Conservation (phyloP, 2,888 invertebrate genomes). For the Sphecodes monilicornis region DNA sequence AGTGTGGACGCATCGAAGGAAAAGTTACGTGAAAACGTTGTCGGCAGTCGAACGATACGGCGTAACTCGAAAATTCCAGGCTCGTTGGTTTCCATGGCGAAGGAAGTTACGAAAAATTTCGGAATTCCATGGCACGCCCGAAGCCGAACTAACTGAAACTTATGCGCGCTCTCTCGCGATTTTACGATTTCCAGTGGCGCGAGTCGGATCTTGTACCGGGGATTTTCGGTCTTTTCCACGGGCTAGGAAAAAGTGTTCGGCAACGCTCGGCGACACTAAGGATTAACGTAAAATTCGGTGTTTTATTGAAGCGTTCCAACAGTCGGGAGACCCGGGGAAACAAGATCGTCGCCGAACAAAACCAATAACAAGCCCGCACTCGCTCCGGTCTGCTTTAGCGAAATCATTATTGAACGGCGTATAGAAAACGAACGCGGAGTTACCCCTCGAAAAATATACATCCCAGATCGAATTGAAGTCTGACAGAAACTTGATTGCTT, state of each 20-base stretch:
- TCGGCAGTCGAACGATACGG: constrained; percentile 16
- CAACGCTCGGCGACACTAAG: constrained; percentile 1
- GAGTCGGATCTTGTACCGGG: neutral
- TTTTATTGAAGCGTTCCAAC: constrained; percentile 6
- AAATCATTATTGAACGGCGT: constrained; percentile 3
- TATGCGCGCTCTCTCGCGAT: constrained; percentile 30
- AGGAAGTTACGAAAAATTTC: constrained; percentile 33
- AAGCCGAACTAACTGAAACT: constrained; percentile 30
- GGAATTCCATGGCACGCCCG: constrained; percentile 32
- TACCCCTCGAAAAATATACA: neutral
- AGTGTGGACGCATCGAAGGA: neutral
- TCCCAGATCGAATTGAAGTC: neutral
- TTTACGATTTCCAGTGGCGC: constrained; percentile 35
- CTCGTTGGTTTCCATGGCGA: neutral
- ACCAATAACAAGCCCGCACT: constrained; percentile 15
- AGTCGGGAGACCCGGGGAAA: neutral
- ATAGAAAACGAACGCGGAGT: neutral
- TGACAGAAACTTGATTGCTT: constrained; percentile 16
- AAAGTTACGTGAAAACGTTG: constrained; percentile 20
- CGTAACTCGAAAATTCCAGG: constrained; percentile 16
- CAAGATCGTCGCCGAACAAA: constrained; percentile 16
- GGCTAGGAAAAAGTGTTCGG: neutral
- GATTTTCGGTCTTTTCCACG: constrained; percentile 11
- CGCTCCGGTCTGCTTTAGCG: neutral
- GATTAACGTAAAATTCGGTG: constrained; percentile 36